phyloP scores from a whole-genome alignment of 2,888 invertebrate genomes.

The Epinotia nisella region DNA sequence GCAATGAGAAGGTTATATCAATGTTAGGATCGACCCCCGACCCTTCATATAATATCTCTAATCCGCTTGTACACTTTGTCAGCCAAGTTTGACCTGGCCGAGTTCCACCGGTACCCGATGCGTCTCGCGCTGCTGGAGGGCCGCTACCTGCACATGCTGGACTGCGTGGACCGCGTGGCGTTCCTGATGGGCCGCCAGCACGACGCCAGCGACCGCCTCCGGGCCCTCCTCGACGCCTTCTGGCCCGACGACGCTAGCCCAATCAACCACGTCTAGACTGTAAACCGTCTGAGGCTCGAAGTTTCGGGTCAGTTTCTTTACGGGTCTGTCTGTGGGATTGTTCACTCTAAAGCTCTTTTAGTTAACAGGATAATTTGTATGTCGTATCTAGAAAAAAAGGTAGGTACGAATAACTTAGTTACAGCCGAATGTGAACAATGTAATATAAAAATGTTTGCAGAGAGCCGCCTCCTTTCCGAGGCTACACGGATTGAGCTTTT shows the following conservation, averaged over 20 bases:
- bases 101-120: conserved; percentile 72
- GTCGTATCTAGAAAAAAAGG: too few species aligned
- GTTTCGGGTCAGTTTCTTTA: not conserved
- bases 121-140: conserved; percentile 67
- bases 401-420: too few species aligned
- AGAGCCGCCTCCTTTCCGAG: too few species aligned
- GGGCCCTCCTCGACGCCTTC: conserved; percentile 67
- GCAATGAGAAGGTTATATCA: too few species aligned
- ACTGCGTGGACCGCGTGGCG: conserved; percentile 72
- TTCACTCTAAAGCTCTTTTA: not conserved
- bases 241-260: conserved; percentile 63
- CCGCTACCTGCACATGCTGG: conserved; percentile 73
- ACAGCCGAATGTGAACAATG: too few species aligned
- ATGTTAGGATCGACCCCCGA: too few species aligned
- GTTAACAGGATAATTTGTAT: too few species aligned
- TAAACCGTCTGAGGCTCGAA: not conserved
- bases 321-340: not conserved
- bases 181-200: conserved; percentile 69
- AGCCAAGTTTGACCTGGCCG: conserved; percentile 66
- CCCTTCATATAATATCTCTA: too few species aligned
- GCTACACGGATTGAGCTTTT: too few species aligned
- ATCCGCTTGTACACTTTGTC: conserved; percentile 10
- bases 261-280: conserved; percentile 10
- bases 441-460: too few species aligned
- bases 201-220: conserved; percentile 62